Evolutionary conservation across 2,113 vertebrate genomes (phyloP), one percentile per base, ranked within the genome.

Genomic region (Tamias sibiricus): DNA sequence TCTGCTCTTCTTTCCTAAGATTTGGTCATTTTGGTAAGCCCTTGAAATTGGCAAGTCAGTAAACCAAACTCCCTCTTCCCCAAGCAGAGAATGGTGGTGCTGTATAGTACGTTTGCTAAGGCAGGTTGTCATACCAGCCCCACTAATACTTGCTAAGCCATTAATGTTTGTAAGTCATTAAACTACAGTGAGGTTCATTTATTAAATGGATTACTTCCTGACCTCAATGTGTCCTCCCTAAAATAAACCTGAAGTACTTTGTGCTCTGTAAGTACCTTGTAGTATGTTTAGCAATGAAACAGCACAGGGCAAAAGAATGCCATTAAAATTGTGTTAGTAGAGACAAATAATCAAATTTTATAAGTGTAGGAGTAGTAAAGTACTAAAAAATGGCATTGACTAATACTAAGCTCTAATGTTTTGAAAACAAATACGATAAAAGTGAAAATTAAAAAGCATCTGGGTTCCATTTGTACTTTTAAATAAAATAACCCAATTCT

Each of bases 151-250:
- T 71, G 26, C 28, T 66, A 75, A 77, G 30, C 49, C 47, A 28
- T 20, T 57, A 57, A 57, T 66, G 11, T 91, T 91, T 52, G 4
- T 77, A 86, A 95, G 66, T 94, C 77, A 87, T 93, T 84, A 94
- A 93, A 89, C 32, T 93, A 79, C 24, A 95, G 26, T 37, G 42
- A 86, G 42, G 42, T 79, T 94, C 49, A 54, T 97, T 95, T 97
- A 81, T 94, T 95, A 81, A 96, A 66, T 54, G 84, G 24, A 87
- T 96, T 93, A 87, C 83, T 95, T 83, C 40, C 80, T 76, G 32
- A 96, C 59, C 59, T 87, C 71, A 84, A 1, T 75, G 71, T 49
- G 37, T 93, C 57, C 49, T 92, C 74, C 69, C 52, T 84, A 71
- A 94, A 80, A 92, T 96, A 94, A 97, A 77, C 37, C 35, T 93